A percentile compares a stretch with the other conserved stretches of the same genome.
phyloP scores from a whole-genome alignment of 2,888 invertebrate species.

The Amiota communis region DNA sequence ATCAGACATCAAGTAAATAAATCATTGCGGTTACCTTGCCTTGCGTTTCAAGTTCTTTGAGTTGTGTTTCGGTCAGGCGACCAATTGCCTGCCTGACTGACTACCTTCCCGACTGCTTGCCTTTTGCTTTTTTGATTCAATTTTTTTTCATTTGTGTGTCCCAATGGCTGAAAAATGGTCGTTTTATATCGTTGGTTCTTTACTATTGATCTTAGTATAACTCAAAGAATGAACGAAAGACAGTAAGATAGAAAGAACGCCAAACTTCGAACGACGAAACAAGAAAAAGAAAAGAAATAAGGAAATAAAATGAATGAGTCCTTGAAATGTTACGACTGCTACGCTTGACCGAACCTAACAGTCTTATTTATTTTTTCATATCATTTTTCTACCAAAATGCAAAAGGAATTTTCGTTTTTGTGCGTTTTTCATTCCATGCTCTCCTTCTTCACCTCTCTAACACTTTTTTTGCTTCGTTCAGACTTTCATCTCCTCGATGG shows the following conservation, averaged over 20 bases:
- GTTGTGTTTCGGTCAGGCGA: not conserved
- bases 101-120: not conserved
- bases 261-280: not conserved
- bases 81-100: not conserved
- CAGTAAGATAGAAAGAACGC: too few relatives aligned
- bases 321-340: conserved; percentile 60
- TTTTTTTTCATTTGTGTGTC: not conserved
- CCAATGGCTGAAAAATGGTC: too few relatives aligned
- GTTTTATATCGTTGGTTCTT: conserved; percentile 16
- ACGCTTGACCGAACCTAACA: conserved; percentile 52
- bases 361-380: conserved; percentile 53
- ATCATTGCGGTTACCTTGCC: conserved; percentile 22
- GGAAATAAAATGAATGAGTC: conserved; percentile 43
- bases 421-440: conserved; percentile 9
- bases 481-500: conserved; percentile 44
- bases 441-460: not conserved
- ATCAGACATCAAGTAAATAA: conserved; percentile 13
- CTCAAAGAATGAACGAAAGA: not conserved
- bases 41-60: too few relatives aligned
- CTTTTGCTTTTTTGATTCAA: not conserved
- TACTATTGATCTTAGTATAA: not conserved
- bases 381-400: conserved; percentile 53
- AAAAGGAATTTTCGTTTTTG: conserved; percentile 32
- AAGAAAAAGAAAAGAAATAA: conserved; percentile 2
- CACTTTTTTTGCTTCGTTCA: too few relatives aligned